Evolutionary conservation across 2,113 vertebrate species (phyloP).

Genomic region (Gasterosteus aculeatus): DNA sequence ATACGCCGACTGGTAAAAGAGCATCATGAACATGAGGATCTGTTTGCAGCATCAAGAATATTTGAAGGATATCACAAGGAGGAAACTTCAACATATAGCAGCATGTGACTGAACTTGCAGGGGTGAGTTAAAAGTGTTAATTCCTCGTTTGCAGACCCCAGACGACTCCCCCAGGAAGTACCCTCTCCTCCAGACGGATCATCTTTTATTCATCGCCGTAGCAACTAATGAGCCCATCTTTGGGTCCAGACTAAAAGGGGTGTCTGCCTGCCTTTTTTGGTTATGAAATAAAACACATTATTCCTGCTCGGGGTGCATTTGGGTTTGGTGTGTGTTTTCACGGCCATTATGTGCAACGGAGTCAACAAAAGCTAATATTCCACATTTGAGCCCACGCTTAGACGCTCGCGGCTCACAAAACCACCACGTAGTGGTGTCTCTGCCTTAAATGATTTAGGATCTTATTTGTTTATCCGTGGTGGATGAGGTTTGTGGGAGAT

Average conservation of each 20-base stretch:
- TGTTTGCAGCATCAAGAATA: slow-evolving; percentile 16
- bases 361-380: neutral
- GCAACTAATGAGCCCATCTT: slow-evolving; percentile 71
- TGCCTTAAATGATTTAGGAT: slow-evolving; percentile 15
- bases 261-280: slow-evolving; percentile 26
- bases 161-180: slow-evolving; percentile 54
- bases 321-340: slow-evolving; percentile 1
- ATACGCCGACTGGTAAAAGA: neutral
- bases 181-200: slow-evolving; percentile 58
- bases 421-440: neutral
- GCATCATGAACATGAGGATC: neutral
- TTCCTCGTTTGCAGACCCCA: slow-evolving; percentile 59
- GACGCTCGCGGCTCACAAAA: neutral
- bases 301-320: neutral
- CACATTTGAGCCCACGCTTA: slow-evolving; percentile 6
- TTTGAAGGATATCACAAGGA: neutral
- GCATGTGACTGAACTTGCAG: neutral
- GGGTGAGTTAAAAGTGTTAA: slow-evolving; percentile 45
- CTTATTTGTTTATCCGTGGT: slow-evolving; percentile 30
- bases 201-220: slow-evolving; percentile 69
- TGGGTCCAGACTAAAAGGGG: slow-evolving; percentile 27
- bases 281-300: slow-evolving; percentile 30
- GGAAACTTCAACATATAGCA: slow-evolving; percentile 20
- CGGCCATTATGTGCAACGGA: neutral
- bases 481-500: slow-evolving; percentile 29